Evolutionary conservation across 23 tunicate genomes (phyloP).

Genomic region (Ascidia mentula): DNA sequence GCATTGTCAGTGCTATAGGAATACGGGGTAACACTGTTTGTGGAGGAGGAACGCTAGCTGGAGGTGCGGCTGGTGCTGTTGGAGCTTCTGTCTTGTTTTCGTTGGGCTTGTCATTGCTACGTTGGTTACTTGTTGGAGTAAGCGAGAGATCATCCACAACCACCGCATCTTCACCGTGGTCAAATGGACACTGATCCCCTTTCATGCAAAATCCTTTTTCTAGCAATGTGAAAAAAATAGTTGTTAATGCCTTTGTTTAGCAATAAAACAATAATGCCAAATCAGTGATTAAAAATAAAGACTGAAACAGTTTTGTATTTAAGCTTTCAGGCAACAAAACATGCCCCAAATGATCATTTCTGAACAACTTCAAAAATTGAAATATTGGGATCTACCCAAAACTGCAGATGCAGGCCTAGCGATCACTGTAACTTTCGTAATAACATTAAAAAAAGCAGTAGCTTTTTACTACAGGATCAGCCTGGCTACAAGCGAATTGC

Average conservation of each 20-base stretch:
- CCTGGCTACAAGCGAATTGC: too few relatives aligned
- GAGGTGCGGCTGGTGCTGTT: slow-evolving; percentile 33
- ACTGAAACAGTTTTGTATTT: neutral
- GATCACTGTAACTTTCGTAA: too few relatives aligned
- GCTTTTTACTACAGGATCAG: too few relatives aligned
- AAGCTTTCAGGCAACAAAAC: too few relatives aligned
- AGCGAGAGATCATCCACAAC: slow-evolving; percentile 77
- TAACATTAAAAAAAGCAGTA: too few relatives aligned
- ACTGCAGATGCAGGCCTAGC: too few relatives aligned
- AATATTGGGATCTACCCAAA: too few relatives aligned
- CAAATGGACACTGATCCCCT: slow-evolving; percentile 92
- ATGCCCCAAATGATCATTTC: too few relatives aligned
- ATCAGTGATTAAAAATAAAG: neutral
- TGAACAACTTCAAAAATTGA: too few relatives aligned
- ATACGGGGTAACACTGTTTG: slow-evolving; percentile 15
- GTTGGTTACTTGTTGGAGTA: slow-evolving; percentile 8
- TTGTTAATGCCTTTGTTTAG: too few relatives aligned
- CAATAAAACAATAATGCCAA: neutral
- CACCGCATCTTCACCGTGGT: slow-evolving; percentile 93
- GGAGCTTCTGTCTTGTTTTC: neutral
- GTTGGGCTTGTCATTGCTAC: neutral
- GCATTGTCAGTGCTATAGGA: slow-evolving; percentile 30
- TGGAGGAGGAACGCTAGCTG: slow-evolving; percentile 33
- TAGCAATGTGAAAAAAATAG: neutral
- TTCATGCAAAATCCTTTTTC: slow-evolving; percentile 89